phyloP scores from a whole-genome alignment of 2,888 invertebrate genomes.

The Sepioteuthis lessoniana region DNA sequence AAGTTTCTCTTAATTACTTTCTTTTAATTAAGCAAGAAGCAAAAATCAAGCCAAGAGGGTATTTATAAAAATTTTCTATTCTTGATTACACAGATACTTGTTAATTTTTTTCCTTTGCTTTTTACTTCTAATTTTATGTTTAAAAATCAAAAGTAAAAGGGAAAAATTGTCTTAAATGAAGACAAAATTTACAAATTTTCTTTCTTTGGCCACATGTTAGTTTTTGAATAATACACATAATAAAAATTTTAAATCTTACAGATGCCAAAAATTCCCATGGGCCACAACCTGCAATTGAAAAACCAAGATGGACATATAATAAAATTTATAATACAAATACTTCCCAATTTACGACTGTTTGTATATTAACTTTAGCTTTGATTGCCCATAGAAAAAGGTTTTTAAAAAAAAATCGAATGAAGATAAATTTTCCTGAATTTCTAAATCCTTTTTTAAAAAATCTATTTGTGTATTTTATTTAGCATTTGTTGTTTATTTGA shows the following conservation, averaged over 20 bases:
- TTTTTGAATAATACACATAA: slow-evolving; percentile 5
- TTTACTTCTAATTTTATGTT: neutral
- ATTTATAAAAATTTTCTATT: neutral
- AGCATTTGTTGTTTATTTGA: neutral
- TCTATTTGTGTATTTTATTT: neutral
- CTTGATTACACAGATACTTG: neutral
- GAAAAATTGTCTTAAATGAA: neutral
- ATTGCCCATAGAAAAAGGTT: neutral
- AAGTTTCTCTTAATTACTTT: neutral
- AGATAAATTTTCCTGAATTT: neutral
- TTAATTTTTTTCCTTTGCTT: neutral
- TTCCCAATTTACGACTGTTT: neutral
- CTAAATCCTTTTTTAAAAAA: neutral
- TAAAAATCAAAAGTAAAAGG: too few relatives aligned
- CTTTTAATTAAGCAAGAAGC: neutral
- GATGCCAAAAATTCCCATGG: neutral
- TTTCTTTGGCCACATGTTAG: neutral
- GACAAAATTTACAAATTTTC: neutral
- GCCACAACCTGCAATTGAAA: neutral
- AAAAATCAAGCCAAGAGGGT: neutral
- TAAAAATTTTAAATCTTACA: neutral
- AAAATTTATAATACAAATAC: neutral
- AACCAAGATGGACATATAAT: neutral
- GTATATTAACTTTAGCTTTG: neutral
- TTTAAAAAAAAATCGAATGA: neutral